Evolutionary conservation across 2,113 vertebrate species (phyloP).

Genomic region (Barnardius zonarius): DNA sequence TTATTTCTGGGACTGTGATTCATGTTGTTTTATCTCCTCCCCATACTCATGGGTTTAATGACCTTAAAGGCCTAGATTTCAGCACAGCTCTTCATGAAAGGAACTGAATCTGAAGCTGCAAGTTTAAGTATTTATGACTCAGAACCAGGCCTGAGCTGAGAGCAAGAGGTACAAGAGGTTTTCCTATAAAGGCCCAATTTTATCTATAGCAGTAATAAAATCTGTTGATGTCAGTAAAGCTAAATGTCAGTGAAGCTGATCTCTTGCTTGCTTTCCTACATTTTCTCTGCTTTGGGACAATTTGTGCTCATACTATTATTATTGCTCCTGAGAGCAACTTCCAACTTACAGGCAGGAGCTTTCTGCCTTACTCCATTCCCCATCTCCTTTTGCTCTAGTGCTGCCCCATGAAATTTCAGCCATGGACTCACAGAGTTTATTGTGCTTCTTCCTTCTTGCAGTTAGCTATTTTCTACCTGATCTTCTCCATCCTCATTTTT

Average conservation of each 20-base stretch:
- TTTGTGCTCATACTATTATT: not conserved
- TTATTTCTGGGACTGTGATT: not conserved
- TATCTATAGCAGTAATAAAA: not conserved
- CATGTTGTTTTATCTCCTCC: not conserved
- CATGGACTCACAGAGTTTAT: not conserved
- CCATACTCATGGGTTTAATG: not conserved
- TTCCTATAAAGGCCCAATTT: not conserved
- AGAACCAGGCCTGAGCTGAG: not conserved
- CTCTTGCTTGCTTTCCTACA: not conserved
- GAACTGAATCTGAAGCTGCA: not conserved
- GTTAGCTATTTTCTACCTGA: not conserved
- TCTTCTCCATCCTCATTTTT: not conserved
- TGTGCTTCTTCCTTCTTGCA: not conserved
- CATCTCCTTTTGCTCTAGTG: not conserved
- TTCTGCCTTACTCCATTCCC: not conserved
- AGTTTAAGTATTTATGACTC: not conserved
- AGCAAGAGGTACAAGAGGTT: not conserved
- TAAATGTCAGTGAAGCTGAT: not conserved
- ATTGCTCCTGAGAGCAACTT: not conserved
- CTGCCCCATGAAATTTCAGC: not conserved
- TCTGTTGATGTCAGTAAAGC: not conserved
- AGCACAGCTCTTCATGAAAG: not conserved
- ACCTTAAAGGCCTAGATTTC: not conserved
- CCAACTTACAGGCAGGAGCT: not conserved
- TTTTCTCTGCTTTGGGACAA: not conserved